These are phyloP conservation scores for Peucedramus taeniatus DNA, from an alignment of 2,113 vertebrate genomes.

Conservation along the genomic window DNA sequence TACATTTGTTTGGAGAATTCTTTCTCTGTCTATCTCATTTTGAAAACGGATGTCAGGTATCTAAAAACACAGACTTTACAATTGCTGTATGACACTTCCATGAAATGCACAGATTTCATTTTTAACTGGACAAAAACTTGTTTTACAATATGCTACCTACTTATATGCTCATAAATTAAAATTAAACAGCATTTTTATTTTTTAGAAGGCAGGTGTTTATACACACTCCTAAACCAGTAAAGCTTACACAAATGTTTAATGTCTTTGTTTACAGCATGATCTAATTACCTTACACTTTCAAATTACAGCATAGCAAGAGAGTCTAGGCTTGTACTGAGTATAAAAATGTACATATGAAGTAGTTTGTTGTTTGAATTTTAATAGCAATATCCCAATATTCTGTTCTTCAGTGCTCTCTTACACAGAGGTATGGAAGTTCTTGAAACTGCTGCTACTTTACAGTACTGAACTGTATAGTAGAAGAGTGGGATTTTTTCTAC, in stretches of 20 bases:
- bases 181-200: background rate
- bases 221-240: background rate
- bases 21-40: conserved; percentile 11
- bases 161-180: background rate
- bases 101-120: conserved; percentile 29
- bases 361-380: background rate
- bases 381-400: background rate
- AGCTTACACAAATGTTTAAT: background rate
- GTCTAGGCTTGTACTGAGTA: background rate
- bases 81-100: background rate
- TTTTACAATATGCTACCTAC: background rate
- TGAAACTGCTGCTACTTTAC: conserved; percentile 1
- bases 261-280: background rate
- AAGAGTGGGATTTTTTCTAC: background rate
- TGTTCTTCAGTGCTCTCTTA: background rate
- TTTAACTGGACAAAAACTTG: background rate
- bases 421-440: background rate
- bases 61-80: background rate
- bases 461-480: background rate
- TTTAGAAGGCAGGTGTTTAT: background rate
- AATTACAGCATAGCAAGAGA: background rate
- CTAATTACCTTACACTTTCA: background rate
- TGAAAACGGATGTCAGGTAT: conserved; percentile 31
- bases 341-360: background rate
- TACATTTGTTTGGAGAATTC: conserved; percentile 10